Evolutionary conservation across 2,113 vertebrate genomes (phyloP).

Genomic region (Plestiodon gilberti): DNA sequence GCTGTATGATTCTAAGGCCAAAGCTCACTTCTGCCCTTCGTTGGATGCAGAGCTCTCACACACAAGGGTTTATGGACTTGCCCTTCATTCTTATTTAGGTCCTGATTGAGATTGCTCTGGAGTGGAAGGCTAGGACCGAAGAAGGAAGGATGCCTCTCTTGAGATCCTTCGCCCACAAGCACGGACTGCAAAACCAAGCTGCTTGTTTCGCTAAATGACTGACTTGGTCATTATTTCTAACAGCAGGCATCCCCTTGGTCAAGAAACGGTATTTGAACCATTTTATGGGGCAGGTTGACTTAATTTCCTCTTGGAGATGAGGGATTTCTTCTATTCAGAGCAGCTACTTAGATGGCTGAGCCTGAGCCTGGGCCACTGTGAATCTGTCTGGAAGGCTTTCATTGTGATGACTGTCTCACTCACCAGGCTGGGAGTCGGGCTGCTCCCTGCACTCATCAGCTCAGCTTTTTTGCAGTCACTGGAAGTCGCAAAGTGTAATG

Average conservation of each 20-base stretch:
- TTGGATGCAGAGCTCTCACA: neutral
- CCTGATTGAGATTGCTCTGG: neutral
- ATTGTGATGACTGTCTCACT: neutral
- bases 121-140: neutral
- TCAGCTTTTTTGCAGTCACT: neutral
- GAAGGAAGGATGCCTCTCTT: neutral
- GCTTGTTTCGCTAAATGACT: neutral
- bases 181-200: neutral
- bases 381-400: neutral
- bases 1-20: too few relatives aligned
- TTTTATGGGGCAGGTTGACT: neutral
- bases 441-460: neutral
- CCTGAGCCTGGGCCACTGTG: neutral
- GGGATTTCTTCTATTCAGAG: neutral
- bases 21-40: too few relatives aligned
- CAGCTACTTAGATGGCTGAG: neutral
- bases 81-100: neutral
- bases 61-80: neutral
- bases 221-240: neutral
- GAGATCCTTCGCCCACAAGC: neutral
- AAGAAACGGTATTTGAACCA: neutral
- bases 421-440: neutral
- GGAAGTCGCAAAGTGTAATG: neutral
- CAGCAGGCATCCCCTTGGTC: neutral
- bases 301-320: neutral